phyloP scores from a whole-genome alignment of 2,888 invertebrate genomes.

The Ectobius pallidus region DNA sequence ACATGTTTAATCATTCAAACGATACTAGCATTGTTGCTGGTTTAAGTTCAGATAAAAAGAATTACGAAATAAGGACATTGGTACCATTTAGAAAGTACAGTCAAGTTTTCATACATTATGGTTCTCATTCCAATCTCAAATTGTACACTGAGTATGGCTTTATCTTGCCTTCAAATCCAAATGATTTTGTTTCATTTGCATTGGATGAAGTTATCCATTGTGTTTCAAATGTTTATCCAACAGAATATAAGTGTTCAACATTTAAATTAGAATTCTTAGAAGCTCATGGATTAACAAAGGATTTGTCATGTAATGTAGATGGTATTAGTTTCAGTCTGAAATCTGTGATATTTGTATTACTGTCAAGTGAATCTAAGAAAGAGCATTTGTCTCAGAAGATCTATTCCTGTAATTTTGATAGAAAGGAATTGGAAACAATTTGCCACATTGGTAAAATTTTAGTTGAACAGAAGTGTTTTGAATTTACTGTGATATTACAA shows the following conservation, averaged over 20 bases:
- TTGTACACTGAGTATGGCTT: constrained; percentile 91
- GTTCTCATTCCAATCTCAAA: constrained; percentile 78
- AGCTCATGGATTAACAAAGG: constrained; percentile 4
- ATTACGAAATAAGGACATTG: constrained; percentile 62
- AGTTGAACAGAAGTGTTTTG: constrained; percentile 45
- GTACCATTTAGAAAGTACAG: constrained; percentile 64
- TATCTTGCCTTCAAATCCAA: constrained; percentile 68
- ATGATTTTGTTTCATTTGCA: constrained; percentile 69
- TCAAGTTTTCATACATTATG: constrained; percentile 90
- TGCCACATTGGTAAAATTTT: constrained; percentile 46
- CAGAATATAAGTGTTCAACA: constrained; percentile 21
- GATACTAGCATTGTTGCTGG: constrained; percentile 61
- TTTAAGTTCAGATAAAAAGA: constrained; percentile 52
- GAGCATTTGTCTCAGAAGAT: constrained; percentile 44
- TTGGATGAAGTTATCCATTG: constrained; percentile 58
- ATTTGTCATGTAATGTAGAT: constrained; percentile 33
- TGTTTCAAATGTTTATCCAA: constrained; percentile 40
- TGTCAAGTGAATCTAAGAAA: constrained; percentile 42
- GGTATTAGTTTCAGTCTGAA: constrained; percentile 41
- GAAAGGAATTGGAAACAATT: constrained; percentile 45
- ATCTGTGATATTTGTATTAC: constrained; percentile 46
- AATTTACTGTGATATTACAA: constrained; percentile 43
- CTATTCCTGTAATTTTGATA: constrained; percentile 47
- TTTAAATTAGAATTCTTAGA: constrained; percentile 26
- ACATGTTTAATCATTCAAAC: constrained; percentile 86